A percentile compares a stretch with the other conserved stretches of the same genome.
These are phyloP conservation scores for Stenodera caucasica DNA, from an alignment of 2,888 invertebrate genomes.

Conservation along the genomic window DNA sequence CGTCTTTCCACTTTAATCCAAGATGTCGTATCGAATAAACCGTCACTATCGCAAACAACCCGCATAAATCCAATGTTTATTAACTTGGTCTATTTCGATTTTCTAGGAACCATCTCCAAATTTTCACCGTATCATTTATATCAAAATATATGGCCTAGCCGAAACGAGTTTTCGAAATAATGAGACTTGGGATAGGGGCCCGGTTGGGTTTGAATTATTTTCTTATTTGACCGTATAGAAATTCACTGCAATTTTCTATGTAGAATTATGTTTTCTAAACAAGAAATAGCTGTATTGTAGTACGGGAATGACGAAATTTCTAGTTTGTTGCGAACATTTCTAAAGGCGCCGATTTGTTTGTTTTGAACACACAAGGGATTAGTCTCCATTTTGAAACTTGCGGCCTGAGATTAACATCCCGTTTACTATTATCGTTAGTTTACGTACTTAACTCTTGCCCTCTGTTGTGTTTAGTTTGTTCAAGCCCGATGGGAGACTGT, in stretches of 20 bases:
- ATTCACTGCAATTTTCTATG: constrained; percentile 11
- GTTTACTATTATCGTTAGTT: constrained; percentile 36
- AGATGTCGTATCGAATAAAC: no score
- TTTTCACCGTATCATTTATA: constrained; percentile 24
- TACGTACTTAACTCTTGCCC: constrained; percentile 28
- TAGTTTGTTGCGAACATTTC: constrained; percentile 5
- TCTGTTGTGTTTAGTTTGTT: constrained; percentile 19
- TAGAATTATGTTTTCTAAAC: no score
- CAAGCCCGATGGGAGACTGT: constrained; percentile 5
- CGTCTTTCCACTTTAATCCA: no score
- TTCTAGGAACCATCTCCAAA: constrained; percentile 20
- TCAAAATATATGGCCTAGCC: constrained; percentile 37
- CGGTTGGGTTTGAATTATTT: constrained; percentile 13
- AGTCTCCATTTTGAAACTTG: constrained; percentile 39
- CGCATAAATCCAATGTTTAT: constrained; percentile 21
- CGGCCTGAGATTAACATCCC: constrained; percentile 34
- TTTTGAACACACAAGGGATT: constrained; percentile 30
- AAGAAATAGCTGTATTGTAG: no score
- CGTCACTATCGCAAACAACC: background rate
- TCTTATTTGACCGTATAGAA: constrained; percentile 25
- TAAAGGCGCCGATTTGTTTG: constrained; percentile 27
- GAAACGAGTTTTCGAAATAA: constrained; percentile 7
- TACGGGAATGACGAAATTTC: no score
- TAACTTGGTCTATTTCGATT: constrained; percentile 21
- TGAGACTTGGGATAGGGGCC: background rate